A percentile compares a stretch with the other conserved stretches of the same genome.
Conservation (phyloP, 92 coral and sea anemone species). For the Phenganax marumi region DNA sequence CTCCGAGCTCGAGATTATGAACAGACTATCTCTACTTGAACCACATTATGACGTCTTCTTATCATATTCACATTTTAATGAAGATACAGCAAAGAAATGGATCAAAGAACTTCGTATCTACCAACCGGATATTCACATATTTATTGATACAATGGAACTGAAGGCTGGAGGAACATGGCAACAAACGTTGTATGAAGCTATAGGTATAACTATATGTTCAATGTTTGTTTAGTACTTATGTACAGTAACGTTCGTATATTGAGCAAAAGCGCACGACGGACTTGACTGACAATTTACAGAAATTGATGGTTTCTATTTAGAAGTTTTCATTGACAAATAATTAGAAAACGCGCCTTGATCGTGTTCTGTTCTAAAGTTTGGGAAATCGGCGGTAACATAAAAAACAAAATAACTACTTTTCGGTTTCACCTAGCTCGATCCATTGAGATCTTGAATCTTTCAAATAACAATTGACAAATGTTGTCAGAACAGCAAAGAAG, state of each 20-base stretch:
- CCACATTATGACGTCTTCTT: constrained; percentile 77
- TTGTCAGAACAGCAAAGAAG: no score
- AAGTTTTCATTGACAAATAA: no score
- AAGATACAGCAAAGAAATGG: constrained; percentile 59
- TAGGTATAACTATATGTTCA: constrained; percentile 52
- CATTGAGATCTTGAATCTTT: no score
- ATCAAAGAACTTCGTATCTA: constrained; percentile 55
- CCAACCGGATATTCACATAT: constrained; percentile 69
- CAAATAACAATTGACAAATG: no score
- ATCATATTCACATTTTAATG: constrained; percentile 80
- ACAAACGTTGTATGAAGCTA: constrained; percentile 74
- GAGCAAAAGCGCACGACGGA: neutral
- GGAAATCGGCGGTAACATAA: no score
- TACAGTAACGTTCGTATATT: no score
- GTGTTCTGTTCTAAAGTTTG: no score
- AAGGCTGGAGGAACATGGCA: constrained; percentile 91
- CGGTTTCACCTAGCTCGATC: no score
- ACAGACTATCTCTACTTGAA: constrained; percentile 25
- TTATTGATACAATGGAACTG: constrained; percentile 82
- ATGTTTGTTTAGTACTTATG: no score
- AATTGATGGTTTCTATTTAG: no score
- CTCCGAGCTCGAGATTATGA: neutral
- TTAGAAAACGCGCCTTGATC: no score
- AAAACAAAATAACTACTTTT: no score
- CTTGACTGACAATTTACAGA: neutral